Evolutionary conservation across 1,140 invertebrate species (phyloP), one percentile per base, ranked within the genome.

Genomic region (Nymphalis io): DNA sequence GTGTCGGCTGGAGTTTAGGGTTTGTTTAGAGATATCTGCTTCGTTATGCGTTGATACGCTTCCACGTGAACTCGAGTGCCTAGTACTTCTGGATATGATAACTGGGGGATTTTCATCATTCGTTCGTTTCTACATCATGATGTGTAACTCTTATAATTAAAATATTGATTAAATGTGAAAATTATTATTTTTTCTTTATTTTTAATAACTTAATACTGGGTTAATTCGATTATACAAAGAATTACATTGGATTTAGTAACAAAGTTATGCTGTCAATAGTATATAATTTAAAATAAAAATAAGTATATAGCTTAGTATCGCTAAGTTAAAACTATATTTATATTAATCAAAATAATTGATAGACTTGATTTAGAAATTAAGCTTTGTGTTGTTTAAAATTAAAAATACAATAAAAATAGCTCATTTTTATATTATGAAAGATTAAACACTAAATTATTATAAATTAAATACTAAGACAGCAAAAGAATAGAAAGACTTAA

Each of bases 11-110:
- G 70, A 71, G 75, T 66, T 76, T 73, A 70, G 72, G 69, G 69
- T 78, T 75, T 77, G 78, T 76, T 78, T 78, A 64, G 74, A 73
- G 61, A 51, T 75, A 73, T 73, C 65, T 69, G 70, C 65, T 70
- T 70, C 64, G 74, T 72, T 72, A 75, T 70, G 73, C 61, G 59
- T 58, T 68, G 65, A 68, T 68, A 68, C 63, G 46, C 63, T 40
- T 61, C 70, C 57, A 39, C 62, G 40, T 68, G 51, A 27, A 55
- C 51, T 55, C 51, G 65, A 68, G 60, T 42, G 59, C 57, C 4
- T 18, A 39, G 66, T 55, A 39, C 39, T 58, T 38, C 53, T 59
- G 46, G 60, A 55, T 55, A 27, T 55, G 51, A 55, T 55, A 55
- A 55, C 51, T 55, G 51, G 51, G 51, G 51, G 51, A 13, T 23